A percentile compares a stretch with the other conserved stretches of the same genome.
phyloP scores from a whole-genome alignment of 2,888 invertebrate species.

The Pecten maximus region DNA sequence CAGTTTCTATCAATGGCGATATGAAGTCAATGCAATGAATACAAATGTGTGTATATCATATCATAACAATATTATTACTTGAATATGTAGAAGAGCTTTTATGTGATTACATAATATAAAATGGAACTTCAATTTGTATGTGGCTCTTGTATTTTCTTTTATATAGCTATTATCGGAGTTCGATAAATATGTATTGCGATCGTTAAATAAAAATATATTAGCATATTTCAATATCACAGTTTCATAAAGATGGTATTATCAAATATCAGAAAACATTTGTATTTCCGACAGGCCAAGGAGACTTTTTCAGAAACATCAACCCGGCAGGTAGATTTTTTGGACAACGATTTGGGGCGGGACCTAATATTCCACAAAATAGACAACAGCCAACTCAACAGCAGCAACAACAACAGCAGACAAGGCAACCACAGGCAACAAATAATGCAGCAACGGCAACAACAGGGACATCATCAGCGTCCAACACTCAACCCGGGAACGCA shows the following conservation, averaged over 20 bases:
- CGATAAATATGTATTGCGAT: too few relatives aligned
- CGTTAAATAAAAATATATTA: neutral
- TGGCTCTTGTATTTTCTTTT: too few relatives aligned
- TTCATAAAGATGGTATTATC: neutral
- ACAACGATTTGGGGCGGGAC: neutral
- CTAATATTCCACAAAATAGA: slow-evolving; percentile 3
- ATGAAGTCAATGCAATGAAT: too few relatives aligned
- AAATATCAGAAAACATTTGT: neutral
- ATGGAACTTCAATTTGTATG: too few relatives aligned
- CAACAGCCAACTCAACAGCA: neutral
- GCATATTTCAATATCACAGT: neutral
- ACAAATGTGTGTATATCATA: too few relatives aligned
- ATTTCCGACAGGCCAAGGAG: neutral
- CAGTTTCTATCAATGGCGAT: too few relatives aligned
- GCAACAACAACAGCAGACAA: neutral
- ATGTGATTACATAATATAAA: too few relatives aligned
- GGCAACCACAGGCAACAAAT: neutral
- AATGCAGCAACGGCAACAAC: neutral
- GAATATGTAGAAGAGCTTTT: too few relatives aligned
- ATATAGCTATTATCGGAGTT: too few relatives aligned
- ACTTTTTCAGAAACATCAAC: neutral
- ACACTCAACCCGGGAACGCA: neutral
- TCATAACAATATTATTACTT: too few relatives aligned
- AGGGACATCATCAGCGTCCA: neutral
- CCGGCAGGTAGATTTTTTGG: neutral